These are phyloP conservation scores for Cherax quadricarinatus DNA, from an alignment of 1,140 invertebrate genomes.

Conservation along the genomic window DNA sequence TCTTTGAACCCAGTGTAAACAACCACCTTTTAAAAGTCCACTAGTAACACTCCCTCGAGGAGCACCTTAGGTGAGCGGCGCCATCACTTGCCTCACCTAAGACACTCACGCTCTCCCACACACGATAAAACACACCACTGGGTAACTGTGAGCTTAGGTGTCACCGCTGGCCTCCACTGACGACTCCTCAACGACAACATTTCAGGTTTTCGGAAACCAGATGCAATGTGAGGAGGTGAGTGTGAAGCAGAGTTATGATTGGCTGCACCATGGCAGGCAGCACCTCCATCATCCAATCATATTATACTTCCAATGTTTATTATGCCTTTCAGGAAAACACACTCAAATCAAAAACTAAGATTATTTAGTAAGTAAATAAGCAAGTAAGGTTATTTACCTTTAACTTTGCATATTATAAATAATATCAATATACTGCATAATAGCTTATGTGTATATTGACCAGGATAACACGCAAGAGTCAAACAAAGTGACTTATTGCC, in stretches of 20 bases:
- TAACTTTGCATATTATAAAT: too few relatives aligned
- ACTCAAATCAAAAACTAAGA: not conserved
- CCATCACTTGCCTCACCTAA: not conserved
- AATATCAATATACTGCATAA: too few relatives aligned
- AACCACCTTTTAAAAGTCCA: slow-evolving; percentile 22
- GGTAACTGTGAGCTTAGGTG: not conserved
- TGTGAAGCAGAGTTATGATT: not conserved
- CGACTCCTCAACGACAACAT: not conserved
- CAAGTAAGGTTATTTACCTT: too few relatives aligned
- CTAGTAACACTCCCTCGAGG: too few relatives aligned
- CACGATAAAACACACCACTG: not conserved
- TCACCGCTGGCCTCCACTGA: not conserved
- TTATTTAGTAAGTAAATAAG: not conserved
- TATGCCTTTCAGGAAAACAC: not conserved
- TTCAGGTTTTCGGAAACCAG: not conserved
- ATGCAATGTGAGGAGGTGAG: not conserved
- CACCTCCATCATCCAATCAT: not conserved
- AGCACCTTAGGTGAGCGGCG: not conserved
- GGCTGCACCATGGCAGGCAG: not conserved
- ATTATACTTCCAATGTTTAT: not conserved
- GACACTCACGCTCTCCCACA: not conserved
- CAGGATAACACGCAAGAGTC: too few relatives aligned
- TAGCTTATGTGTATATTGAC: too few relatives aligned
- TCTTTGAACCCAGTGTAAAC: not conserved
- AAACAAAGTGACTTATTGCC: too few relatives aligned